phyloP scores from a whole-genome alignment of 2,113 vertebrate species.

The Aleadryas rufinucha region DNA sequence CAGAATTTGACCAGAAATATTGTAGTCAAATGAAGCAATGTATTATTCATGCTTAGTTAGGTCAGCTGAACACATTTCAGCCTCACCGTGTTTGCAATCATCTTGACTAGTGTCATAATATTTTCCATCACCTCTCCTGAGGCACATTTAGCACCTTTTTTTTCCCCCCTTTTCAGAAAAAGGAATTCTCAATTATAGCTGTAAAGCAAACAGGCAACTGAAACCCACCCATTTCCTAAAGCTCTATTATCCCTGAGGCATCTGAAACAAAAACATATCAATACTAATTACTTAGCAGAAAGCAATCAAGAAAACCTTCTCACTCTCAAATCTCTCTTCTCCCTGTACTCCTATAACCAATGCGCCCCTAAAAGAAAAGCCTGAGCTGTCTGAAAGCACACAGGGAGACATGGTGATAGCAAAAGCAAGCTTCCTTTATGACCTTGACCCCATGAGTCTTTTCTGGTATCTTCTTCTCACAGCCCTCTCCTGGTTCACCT shows the following conservation, averaged over 20 bases:
- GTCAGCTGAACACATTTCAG: constrained; percentile 53
- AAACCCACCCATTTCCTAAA: constrained; percentile 37
- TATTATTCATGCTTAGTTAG: constrained; percentile 47
- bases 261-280: constrained; percentile 34
- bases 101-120: constrained; percentile 75
- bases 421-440: constrained; percentile 1
- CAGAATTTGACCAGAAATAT: constrained; percentile 47
- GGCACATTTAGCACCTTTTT: constrained; percentile 67
- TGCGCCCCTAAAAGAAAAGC: not conserved
- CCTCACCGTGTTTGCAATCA: constrained; percentile 59
- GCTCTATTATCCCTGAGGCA: constrained; percentile 42
- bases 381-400: not conserved
- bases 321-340: not conserved
- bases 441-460: constrained; percentile 12
- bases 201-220: constrained; percentile 56
- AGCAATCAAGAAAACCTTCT: constrained; percentile 32
- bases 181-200: constrained; percentile 57
- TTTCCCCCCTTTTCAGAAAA: constrained; percentile 21
- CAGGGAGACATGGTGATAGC: not conserved
- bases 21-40: constrained; percentile 42
- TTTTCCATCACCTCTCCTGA: constrained; percentile 64
- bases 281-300: constrained; percentile 55
- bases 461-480: constrained; percentile 32
- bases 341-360: not conserved
- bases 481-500: constrained; percentile 45